Evolutionary conservation across 1,140 invertebrate genomes (phyloP).

Genomic region (Leptopilina boulardi): DNA sequence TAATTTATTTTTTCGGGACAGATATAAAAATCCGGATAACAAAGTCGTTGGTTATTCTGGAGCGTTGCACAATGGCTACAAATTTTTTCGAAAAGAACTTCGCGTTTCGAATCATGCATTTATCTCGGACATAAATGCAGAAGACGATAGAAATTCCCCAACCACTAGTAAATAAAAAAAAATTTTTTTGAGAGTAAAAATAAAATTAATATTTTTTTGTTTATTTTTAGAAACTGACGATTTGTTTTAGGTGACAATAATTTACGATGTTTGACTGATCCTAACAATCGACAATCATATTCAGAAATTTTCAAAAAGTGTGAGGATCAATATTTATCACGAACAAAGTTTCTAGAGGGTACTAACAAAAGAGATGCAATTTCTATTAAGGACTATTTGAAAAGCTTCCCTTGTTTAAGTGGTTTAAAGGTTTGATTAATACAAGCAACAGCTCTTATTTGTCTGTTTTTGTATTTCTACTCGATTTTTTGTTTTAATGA

Average conservation of each 20-base stretch:
- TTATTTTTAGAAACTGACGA: not conserved
- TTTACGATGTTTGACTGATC: not conserved
- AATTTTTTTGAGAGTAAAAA: not conserved
- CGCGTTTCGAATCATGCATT: not conserved
- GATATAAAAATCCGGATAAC: not conserved
- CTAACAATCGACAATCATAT: not conserved
- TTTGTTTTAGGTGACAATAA: not conserved
- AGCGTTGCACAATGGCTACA: not conserved
- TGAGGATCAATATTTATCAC: not conserved
- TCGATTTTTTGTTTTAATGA: not conserved
- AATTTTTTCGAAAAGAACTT: not conserved
- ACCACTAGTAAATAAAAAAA: not conserved
- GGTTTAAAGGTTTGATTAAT: not conserved
- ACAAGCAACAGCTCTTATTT: not conserved
- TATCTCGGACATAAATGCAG: not conserved
- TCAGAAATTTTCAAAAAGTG: not conserved
- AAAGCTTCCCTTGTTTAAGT: not conserved
- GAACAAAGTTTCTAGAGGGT: not conserved
- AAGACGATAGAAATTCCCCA: not conserved
- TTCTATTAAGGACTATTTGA: not conserved
- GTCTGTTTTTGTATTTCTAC: not conserved
- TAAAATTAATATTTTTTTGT: not conserved
- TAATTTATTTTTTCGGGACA: not conserved
- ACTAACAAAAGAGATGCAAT: not conserved
- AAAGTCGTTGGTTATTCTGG: not conserved